Base-by-base conservation (phyloP, 2,113 vertebrate genomes). In the Peromyscus polionotus region DNA sequence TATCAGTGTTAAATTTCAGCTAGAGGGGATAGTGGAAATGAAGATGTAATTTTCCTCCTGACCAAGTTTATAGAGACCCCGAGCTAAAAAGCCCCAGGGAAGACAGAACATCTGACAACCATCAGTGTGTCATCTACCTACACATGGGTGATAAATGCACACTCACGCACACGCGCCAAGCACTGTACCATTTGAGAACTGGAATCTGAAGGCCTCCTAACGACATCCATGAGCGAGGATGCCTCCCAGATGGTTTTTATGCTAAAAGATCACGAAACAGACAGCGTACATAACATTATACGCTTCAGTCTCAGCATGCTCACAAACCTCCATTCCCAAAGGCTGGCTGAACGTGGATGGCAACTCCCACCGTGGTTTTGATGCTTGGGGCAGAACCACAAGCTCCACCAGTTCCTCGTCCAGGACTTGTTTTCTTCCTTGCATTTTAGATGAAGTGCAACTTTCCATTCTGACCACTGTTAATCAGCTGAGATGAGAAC, bases 1-100 rank as follows among this genome's bases (percentile, higher is more conserved):
- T 42, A 89, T 88, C 70, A 51, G 87, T 90, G 48, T 42, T 87
- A 80, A 79, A 51, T 95, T 91, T 94, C 57, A 87, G 36, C 76
- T 95, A 68, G 36, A 91, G 39, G 80, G 7, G 12, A 89, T 73
- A 91, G 45, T 83, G 54, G 94, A 87, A 93, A 91, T 31, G 33
- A 96, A 93, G 48, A 54, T 45, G 45, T 24, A 63, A 54, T 85
- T 89, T 93, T 85, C 94, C 76, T 76, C 51, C 48, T 72, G 68
- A 48, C 67, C 39, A 63, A 42, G 7, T 86, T 95, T 91, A 77
- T 3, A 7, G 48, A 81, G 80, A 83, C 84, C 9, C 14, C 33
- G 67, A 76, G 31, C 72, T 90, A 90, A 79, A 59, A 92, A 88
- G 6, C 73, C 2, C 65, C 33, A 9, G 73, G 14, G 68, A 79